A percentile compares a stretch with the other conserved stretches of the same genome.
Evolutionary conservation across 2,888 invertebrate genomes (phyloP).

Genomic region (Tiliacea citrago): DNA sequence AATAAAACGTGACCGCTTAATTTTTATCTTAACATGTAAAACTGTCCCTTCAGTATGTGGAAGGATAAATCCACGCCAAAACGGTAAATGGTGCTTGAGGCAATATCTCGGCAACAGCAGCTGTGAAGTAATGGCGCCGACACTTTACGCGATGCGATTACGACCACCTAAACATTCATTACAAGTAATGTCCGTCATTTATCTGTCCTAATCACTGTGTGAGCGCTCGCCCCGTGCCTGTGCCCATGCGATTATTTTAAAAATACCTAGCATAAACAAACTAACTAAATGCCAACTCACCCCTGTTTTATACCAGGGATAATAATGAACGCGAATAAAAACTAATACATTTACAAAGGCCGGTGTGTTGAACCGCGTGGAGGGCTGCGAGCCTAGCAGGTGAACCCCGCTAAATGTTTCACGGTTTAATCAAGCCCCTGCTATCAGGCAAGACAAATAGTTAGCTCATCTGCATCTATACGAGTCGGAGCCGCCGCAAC

Average conservation of each 20-base stretch:
- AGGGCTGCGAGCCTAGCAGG: constrained; percentile 75
- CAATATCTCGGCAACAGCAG: constrained; percentile 89
- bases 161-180: constrained; percentile 91
- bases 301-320: constrained; percentile 36
- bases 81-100: constrained; percentile 85
- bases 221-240: constrained; percentile 76
- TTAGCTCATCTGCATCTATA: constrained; percentile 90
- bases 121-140: constrained; percentile 89
- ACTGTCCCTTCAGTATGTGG: constrained; percentile 75
- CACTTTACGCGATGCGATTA: constrained; percentile 90
- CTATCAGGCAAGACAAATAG: constrained; percentile 90
- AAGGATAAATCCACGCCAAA: constrained; percentile 84
- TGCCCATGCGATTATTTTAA: constrained; percentile 73
- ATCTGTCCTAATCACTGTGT: constrained; percentile 89
- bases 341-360: constrained; percentile 59
- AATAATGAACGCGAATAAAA: constrained; percentile 57
- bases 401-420: constrained; percentile 88
- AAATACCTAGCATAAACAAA: constrained; percentile 67
- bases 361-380: constrained; percentile 42
- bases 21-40: constrained; percentile 74
- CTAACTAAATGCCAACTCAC: constrained; percentile 56
- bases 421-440: constrained; percentile 89
- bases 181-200: constrained; percentile 90
- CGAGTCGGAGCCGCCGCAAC: constrained; percentile 84
- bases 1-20: constrained; percentile 63